Conservation (phyloP, 2,888 invertebrate genomes). For the Parnassius orleans region DNA sequence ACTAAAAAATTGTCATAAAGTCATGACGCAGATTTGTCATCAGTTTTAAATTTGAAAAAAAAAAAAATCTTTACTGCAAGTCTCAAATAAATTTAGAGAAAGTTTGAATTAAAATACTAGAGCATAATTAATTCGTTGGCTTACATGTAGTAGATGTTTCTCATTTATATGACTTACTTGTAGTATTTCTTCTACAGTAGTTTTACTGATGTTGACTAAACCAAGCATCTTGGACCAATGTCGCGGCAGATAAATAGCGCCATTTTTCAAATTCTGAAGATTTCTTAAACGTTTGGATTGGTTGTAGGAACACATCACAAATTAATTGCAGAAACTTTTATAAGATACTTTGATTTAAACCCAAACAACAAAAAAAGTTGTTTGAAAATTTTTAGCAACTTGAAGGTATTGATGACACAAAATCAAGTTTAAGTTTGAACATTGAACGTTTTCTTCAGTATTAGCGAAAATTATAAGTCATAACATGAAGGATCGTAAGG, state of each 20-base stretch:
- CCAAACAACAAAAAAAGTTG: not conserved
- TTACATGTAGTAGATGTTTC: not conserved
- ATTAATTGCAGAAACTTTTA: constrained; percentile 9
- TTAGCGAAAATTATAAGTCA: not conserved
- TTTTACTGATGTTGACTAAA: constrained; percentile 46
- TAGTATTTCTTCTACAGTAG: constrained; percentile 55
- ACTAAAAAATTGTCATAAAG: too few species aligned
- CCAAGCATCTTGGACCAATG: constrained; percentile 67
- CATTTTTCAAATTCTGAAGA: constrained; percentile 57
- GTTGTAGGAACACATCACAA: constrained; percentile 46
- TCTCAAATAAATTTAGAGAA: too few species aligned
- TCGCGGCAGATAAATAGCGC: constrained; percentile 56
- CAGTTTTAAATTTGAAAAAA: too few species aligned
- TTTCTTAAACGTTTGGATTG: constrained; percentile 47
- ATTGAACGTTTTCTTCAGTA: not conserved
- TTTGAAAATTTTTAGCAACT: not conserved
- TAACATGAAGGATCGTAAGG: not conserved
- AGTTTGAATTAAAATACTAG: too few species aligned
- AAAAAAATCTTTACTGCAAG: too few species aligned
- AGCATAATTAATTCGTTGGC: too few species aligned
- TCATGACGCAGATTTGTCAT: too few species aligned
- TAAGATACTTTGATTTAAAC: not conserved
- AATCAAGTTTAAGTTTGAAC: not conserved
- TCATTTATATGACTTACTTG: constrained; percentile 47
- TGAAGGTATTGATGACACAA: too few species aligned